These are phyloP conservation scores for Himantopus leucocephalus DNA, from an alignment of 2,113 vertebrate genomes.

Conservation along the genomic window DNA sequence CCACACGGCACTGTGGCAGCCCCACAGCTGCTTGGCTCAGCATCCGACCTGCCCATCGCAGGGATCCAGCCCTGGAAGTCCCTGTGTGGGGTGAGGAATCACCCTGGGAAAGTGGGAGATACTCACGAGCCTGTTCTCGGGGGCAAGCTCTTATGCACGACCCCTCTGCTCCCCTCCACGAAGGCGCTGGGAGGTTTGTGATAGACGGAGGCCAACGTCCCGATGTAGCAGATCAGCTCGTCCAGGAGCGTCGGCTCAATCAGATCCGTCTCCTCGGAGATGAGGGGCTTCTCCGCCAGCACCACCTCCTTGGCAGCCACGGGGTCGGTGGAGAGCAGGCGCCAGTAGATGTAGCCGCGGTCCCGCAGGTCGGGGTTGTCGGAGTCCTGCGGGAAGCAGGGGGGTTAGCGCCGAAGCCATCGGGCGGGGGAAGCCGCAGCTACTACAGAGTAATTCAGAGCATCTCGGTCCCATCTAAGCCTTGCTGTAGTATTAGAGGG, in stretches of 20 bases:
- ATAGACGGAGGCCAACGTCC: conserved; percentile 94
- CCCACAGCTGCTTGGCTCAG: accelerated
- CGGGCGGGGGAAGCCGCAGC: neutral
- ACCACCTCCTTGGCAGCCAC: conserved; percentile 98
- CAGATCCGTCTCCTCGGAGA: conserved; percentile 96
- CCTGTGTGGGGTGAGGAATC: accelerated
- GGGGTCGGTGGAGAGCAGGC: conserved; percentile 96
- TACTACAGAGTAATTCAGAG: accelerated
- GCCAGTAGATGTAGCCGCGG: conserved; percentile 98
- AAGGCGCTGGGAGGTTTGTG: conserved; percentile 98
- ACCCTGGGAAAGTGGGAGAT: accelerated
- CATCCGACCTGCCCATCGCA: accelerated
- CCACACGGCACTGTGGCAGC: accelerated
- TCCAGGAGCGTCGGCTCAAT: conserved; percentile 96
- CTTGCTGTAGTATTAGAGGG: neutral
- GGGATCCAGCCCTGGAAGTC: accelerated
- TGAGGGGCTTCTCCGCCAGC: conserved; percentile 95
- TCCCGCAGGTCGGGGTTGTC: conserved; percentile 97
- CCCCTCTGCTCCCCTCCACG: conserved; percentile 93
- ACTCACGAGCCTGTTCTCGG: conserved; percentile 92
- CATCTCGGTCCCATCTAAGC: neutral
- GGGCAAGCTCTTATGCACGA: conserved; percentile 90
- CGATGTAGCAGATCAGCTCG: conserved; percentile 97
- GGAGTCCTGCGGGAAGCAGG: conserved; percentile 79
- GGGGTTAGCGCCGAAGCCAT: neutral